Evolutionary conservation across 2,113 vertebrate species (phyloP).

Genomic region (Psilopsiagon aurifrons): DNA sequence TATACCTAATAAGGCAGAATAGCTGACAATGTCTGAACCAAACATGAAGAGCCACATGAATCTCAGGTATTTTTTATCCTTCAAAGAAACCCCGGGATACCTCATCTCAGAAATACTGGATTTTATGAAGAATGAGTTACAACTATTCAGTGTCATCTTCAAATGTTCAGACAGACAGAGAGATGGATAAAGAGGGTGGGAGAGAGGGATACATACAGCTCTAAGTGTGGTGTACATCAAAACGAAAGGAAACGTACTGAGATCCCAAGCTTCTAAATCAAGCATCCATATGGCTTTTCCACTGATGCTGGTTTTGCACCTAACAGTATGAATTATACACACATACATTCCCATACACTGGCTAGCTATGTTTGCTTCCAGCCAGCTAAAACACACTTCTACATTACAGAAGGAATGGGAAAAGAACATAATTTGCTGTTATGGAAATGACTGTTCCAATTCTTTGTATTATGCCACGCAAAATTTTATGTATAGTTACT

Average conservation of each 20-base stretch:
- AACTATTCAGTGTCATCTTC: background rate
- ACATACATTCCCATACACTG: background rate
- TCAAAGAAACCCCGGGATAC: background rate
- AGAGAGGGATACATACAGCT: rapidly evolving
- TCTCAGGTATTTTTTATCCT: background rate
- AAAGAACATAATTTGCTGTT: background rate
- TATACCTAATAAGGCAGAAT: background rate
- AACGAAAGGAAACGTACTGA: background rate
- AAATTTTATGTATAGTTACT: background rate
- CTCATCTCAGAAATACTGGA: background rate
- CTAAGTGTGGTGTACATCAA: background rate
- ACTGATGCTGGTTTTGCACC: background rate
- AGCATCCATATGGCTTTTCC: background rate
- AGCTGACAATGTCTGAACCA: background rate
- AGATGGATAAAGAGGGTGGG: background rate
- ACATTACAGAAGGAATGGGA: background rate
- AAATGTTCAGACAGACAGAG: background rate
- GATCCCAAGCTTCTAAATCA: background rate
- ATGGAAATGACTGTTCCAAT: background rate
- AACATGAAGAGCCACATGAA: background rate
- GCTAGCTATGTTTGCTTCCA: background rate
- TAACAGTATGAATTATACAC: background rate
- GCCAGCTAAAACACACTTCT: background rate
- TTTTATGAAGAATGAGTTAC: background rate
- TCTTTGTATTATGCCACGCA: background rate